Conservation (phyloP, 2,797 vertebrate species). For the Threskiornis aethiopicus region DNA sequence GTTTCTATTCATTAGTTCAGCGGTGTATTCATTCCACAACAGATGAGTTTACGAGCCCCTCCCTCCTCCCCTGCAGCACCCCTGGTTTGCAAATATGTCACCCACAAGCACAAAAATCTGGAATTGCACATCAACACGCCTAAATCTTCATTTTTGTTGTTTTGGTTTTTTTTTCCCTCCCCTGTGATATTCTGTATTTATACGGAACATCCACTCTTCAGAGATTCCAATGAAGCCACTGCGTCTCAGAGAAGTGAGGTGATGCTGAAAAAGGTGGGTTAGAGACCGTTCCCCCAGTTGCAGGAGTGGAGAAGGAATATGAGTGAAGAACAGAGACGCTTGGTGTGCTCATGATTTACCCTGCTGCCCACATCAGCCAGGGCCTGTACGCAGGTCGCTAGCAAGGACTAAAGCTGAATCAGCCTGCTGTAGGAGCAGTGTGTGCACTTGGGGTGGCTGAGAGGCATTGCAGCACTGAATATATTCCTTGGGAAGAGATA, state of each 20-base stretch:
- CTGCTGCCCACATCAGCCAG: rapidly evolving
- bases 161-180: rapidly evolving
- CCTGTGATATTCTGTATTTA: not conserved
- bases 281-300: not conserved
- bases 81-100: not conserved
- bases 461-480: not conserved
- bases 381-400: rapidly evolving
- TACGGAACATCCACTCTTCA: not conserved
- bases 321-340: not conserved
- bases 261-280: not conserved
- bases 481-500: not conserved
- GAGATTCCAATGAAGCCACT: not conserved
- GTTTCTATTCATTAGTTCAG: constrained; percentile 64
- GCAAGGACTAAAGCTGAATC: not conserved
- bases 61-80: constrained; percentile 2
- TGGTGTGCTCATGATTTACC: rapidly evolving
- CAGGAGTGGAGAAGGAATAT: not conserved
- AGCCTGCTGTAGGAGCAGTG: not conserved
- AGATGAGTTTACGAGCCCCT: not conserved
- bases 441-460: rapidly evolving
- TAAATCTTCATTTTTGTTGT: not conserved
- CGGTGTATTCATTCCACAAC: constrained; percentile 53
- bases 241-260: not conserved
- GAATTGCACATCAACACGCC: not conserved
- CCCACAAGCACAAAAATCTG: not conserved